These are phyloP conservation scores for Podarcis raffonei DNA, from an alignment of 2,113 vertebrate genomes.

Conservation along the genomic window DNA sequence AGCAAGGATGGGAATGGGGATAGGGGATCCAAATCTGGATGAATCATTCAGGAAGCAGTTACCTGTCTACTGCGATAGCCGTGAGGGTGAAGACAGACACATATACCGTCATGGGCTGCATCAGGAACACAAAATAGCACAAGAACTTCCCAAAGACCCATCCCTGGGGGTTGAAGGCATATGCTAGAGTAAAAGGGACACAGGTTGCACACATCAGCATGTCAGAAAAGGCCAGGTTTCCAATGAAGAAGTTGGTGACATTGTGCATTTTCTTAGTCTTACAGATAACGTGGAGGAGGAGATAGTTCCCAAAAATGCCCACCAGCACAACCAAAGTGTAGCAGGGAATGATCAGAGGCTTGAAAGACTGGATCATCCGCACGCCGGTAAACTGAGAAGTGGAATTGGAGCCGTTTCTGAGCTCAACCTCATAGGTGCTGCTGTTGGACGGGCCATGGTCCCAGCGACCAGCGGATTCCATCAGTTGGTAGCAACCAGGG, in stretches of 20 bases:
- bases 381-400: slow-evolving; percentile 81
- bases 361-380: slow-evolving; percentile 87
- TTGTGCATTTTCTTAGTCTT: slow-evolving; percentile 90
- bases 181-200: slow-evolving; percentile 87
- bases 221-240: slow-evolving; percentile 89
- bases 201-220: slow-evolving; percentile 90
- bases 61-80: slow-evolving; percentile 90
- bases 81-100: slow-evolving; percentile 90
- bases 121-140: slow-evolving; percentile 89
- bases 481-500: not conserved
- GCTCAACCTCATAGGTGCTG: slow-evolving; percentile 70
- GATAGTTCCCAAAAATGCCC: slow-evolving; percentile 85
- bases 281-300: slow-evolving; percentile 88
- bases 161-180: slow-evolving; percentile 87
- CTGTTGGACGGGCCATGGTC: slow-evolving; percentile 28
- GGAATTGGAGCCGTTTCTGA: slow-evolving; percentile 75
- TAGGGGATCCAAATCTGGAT: not conserved
- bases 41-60: not conserved
- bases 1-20: no score
- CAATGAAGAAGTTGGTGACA: slow-evolving; percentile 90
- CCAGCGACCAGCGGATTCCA: slow-evolving; percentile 31
- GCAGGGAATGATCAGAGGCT: slow-evolving; percentile 86
- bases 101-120: slow-evolving; percentile 88
- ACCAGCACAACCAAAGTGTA: slow-evolving; percentile 84
- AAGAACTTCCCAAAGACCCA: slow-evolving; percentile 88